Evolutionary conservation across 2,113 vertebrate species (phyloP).

Genomic region (Brachyhypopomus occidentalis): DNA sequence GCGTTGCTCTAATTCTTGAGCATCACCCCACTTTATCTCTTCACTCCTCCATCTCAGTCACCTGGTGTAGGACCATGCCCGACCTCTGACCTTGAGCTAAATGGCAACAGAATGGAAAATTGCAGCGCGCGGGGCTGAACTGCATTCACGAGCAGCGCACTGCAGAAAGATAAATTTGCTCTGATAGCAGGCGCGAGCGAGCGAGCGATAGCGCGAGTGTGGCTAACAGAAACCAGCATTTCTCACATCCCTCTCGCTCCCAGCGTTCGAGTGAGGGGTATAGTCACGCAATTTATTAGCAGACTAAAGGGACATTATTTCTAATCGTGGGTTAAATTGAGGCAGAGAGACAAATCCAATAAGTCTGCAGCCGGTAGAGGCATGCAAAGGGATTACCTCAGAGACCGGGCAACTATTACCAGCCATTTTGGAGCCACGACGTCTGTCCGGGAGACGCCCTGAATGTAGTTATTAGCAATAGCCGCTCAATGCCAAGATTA

Average conservation of each 20-base stretch:
- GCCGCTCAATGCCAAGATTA: background rate
- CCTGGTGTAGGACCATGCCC: background rate
- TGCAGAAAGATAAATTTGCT: constrained; percentile 6
- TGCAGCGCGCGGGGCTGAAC: background rate
- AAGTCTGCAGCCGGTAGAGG: constrained; percentile 32
- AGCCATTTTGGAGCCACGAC: constrained; percentile 17
- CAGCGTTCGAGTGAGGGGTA: constrained; percentile 37
- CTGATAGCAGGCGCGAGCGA: background rate
- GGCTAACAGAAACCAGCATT: constrained; percentile 2
- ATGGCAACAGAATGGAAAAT: constrained; percentile 3
- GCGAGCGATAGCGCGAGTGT: background rate
- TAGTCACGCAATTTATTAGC: constrained; percentile 49
- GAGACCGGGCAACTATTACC: constrained; percentile 36
- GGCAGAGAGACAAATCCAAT: constrained; percentile 49
- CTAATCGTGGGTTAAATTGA: constrained; percentile 52
- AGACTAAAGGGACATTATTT: constrained; percentile 49
- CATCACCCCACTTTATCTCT: constrained; percentile 9
- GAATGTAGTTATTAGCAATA: constrained; percentile 19
- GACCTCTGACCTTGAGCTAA: constrained; percentile 26
- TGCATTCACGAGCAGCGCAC: background rate
- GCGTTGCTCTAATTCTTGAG: background rate
- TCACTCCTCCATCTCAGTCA: constrained; percentile 25
- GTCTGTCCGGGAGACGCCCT: constrained; percentile 31
- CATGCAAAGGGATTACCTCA: constrained; percentile 37
- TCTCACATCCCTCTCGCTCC: constrained; percentile 24